Evolutionary conservation across 1,140 invertebrate genomes (phyloP), one percentile per base, ranked within the genome.

Genomic region (Monochamus saltuarius): DNA sequence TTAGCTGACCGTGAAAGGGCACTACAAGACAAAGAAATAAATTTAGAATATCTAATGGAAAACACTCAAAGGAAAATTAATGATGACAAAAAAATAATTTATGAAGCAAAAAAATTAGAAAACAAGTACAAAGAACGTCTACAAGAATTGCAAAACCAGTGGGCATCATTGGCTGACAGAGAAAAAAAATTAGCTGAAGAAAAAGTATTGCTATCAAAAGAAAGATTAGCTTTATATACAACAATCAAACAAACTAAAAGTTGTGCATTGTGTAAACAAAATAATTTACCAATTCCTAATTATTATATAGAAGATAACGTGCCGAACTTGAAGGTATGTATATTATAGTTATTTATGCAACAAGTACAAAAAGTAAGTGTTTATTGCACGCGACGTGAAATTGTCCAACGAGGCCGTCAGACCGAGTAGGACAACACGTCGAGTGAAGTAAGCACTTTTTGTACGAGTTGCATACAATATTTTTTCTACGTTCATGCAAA

Each of bases 1-100:
- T 59, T 81, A 0, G 11, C 70, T 10, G 79, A 81, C 42, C 72
- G 69, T 19, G 78, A 81, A 52, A 73, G 75, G 39, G 64, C 67
- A 1, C 35, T 81, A 1, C 69, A 70, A 14, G 50, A 75, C 0
- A 75, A 74, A 49, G 74, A 80, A 62, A 70, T 71, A 14, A 76
- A 80, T 38, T 14, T 71, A 42, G 55, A 69, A 10, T 46, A 46
- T 59, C 29, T 56, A 64, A 66, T 56, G n/a, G 51, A 63, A 39
- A 58, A 52, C 9, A 36, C 49, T n/a, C 55, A 62, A 4, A 52
- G 40, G 37, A 57, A 40, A 42, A 14, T 54, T 17, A 51, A 58
- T 34, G 53, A 64, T 13, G 56, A 64, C 34, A 56, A 55, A 45
- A 49, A 59, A 46, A 13, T 62, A 7, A 51, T 55, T 1, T 14